These are phyloP conservation scores for Acanthosoma haemorrhoidale DNA, from an alignment of 2,888 invertebrate genomes.

Conservation along the genomic window DNA sequence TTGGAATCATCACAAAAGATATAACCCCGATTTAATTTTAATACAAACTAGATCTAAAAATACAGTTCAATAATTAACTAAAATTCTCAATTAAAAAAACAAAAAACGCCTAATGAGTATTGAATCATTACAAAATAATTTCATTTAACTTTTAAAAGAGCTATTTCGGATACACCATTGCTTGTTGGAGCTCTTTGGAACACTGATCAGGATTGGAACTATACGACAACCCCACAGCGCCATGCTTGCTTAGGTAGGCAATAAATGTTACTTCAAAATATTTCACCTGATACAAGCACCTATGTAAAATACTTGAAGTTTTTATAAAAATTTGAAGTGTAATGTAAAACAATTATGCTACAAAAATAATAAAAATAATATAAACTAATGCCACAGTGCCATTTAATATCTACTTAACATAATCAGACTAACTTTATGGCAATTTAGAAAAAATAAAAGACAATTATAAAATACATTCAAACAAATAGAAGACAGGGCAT, in stretches of 20 bases:
- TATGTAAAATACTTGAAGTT: too few species aligned
- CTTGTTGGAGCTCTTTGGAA: neutral
- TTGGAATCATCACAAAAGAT: neutral
- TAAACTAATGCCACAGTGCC: neutral
- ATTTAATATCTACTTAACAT: too few species aligned
- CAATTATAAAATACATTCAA: neutral
- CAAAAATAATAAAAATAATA: neutral
- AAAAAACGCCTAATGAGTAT: neutral
- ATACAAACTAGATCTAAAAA: neutral
- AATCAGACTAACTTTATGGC: slow-evolving; percentile 12
- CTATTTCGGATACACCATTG: slow-evolving; percentile 17
- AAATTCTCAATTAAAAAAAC: too few species aligned
- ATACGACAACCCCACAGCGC: slow-evolving; percentile 18
- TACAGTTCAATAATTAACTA: neutral
- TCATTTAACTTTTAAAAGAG: neutral
- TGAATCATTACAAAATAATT: neutral
- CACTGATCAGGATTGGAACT: slow-evolving; percentile 29
- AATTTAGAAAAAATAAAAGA: slow-evolving; percentile 6
- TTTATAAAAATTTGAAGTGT: too few species aligned
- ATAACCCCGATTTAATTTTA: neutral
- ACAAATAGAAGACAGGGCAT: neutral
- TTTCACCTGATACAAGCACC: too few species aligned
- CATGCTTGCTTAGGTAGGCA: slow-evolving; percentile 18
- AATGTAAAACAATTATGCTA: too few species aligned
- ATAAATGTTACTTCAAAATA: too few species aligned